Evolutionary conservation across 2,797 vertebrate genomes (phyloP), one percentile per base, ranked within the genome.

Genomic region (Lacerta bilineata): DNA sequence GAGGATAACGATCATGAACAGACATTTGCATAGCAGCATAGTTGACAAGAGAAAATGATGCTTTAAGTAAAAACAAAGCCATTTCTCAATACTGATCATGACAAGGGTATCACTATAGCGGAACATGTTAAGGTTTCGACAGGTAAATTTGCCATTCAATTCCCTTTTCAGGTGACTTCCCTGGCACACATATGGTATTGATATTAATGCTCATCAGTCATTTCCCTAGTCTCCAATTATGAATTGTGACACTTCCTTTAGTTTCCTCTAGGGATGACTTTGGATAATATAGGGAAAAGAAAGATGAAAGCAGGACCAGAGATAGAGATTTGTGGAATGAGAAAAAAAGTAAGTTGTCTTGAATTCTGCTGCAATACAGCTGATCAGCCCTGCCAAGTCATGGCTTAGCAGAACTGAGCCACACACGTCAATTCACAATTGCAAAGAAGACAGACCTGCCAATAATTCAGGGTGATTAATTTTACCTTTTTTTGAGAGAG

Each of bases 11-110:
- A 96, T 96, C 94, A 94, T 94, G 94, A 86, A 96, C 91, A 94
- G 93, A 96, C 87, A 94, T 95, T 96, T 96, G 96, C 96, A 97
- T 95, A 97, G 97, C 97, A 97, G 97, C 96, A 96, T 95, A 96
- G 96, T 93, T 92, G 94, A 86, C 90, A 90, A 94, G 91, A 89
- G 90, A 93, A 95, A 94, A 88, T n/a, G 90, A 39, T 87, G 91
- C 90, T 94, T 91, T 90, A 81, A 82, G 87, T 90, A 91, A 89
- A 86, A 94, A 94, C 91, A 88, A 94, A 93, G 87, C 85, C 46
- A 72, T 86, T 95, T 94, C 92, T 71, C 92, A 94, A 95, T 95
- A 94, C 86, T 93, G 85, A 93, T 88, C 89, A 91, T 85, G 86
- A 88, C 55, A 82, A 89, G 95, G 89, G 91, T 94, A 94, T 80